Conservation (phyloP, 2,113 vertebrate species). For the Gallinago jamesoni region DNA sequence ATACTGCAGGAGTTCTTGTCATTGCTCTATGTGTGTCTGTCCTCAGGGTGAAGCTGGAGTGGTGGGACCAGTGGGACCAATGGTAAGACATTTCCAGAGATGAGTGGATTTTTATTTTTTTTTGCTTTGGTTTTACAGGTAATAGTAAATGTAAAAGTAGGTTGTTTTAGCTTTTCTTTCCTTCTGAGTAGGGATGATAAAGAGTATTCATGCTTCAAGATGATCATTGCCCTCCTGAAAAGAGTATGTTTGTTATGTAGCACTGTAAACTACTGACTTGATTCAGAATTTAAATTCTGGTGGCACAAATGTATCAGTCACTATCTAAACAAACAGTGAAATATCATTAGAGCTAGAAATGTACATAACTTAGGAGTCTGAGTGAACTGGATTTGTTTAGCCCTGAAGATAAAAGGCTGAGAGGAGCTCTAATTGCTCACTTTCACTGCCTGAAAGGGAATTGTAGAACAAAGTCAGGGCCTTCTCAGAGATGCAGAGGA, state of each 20-base stretch:
- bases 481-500: neutral
- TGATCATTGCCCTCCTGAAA: neutral
- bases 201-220: neutral
- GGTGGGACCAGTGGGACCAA: conserved; percentile 76
- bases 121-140: neutral
- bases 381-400: neutral
- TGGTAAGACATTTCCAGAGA: conserved; percentile 72
- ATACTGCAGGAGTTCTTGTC: neutral
- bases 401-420: neutral
- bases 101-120: neutral
- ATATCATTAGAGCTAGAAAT: neutral
- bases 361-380: neutral
- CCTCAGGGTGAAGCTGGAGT: conserved; percentile 85
- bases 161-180: neutral
- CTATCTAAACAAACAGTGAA: neutral
- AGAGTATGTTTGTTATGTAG: neutral
- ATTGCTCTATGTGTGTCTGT: neutral
- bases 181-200: neutral
- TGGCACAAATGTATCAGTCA: neutral
- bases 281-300: neutral
- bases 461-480: neutral
- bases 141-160: neutral
- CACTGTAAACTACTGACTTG: neutral
- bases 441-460: neutral
- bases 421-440: neutral